Conservation (phyloP, 1,140 invertebrate genomes). For the Saccostrea glomerata region DNA sequence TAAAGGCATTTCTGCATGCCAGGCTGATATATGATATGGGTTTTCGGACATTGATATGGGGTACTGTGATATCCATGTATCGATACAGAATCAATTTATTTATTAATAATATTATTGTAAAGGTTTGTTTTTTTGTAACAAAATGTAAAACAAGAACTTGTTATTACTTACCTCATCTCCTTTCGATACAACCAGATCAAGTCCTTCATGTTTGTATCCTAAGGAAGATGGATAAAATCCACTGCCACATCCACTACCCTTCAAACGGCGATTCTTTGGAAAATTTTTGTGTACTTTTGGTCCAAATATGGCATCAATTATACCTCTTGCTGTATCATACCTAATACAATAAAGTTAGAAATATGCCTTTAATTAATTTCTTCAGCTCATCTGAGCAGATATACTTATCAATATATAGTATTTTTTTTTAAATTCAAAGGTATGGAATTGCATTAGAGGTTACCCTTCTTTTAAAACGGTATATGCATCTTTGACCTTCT, state of each 20-base stretch:
- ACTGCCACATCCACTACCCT: slow-evolving; percentile 51
- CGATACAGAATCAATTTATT: too few species aligned
- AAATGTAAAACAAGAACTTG: background rate
- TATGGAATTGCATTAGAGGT: background rate
- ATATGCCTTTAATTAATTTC: too few species aligned
- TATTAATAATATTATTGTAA: too few species aligned
- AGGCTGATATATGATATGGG: too few species aligned
- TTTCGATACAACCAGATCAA: slow-evolving; percentile 48
- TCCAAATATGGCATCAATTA: slow-evolving; percentile 63
- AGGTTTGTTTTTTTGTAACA: too few species aligned
- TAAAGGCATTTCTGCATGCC: too few species aligned
- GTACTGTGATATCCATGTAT: too few species aligned
- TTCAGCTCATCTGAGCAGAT: too few species aligned
- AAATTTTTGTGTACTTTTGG: slow-evolving; percentile 59
- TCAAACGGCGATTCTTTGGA: slow-evolving; percentile 47
- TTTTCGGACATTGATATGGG: too few species aligned
- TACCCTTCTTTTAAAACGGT: slow-evolving; percentile 62
- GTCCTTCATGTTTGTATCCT: slow-evolving; percentile 53
- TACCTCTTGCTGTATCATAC: slow-evolving; percentile 52
- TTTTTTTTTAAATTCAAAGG: too few species aligned
- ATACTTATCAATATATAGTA: too few species aligned
- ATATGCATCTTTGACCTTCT: slow-evolving; percentile 59
- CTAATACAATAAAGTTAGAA: slow-evolving; percentile 31
- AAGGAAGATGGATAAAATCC: slow-evolving; percentile 59
- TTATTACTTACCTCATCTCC: slow-evolving; percentile 17